These are phyloP conservation scores for Choristoneura rosaceana DNA, from an alignment of 2,888 invertebrate species.

Conservation along the genomic window DNA sequence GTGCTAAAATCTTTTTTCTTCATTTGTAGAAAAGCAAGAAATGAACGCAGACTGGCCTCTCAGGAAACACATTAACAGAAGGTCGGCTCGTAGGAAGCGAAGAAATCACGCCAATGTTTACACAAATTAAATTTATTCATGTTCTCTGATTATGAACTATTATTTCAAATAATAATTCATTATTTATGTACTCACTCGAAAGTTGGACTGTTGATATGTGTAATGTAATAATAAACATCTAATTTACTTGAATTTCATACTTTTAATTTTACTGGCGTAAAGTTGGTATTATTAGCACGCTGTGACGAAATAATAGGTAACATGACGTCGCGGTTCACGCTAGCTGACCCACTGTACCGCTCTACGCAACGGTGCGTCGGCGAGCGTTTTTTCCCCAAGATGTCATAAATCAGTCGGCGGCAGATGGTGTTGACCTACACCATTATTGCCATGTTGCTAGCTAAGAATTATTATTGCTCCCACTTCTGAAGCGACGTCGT, in stretches of 20 bases:
- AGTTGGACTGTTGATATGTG: neutral
- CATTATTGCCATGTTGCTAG: conserved; percentile 78
- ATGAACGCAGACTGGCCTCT: conserved; percentile 53
- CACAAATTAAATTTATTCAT: neutral
- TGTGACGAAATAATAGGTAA: neutral
- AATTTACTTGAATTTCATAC: neutral
- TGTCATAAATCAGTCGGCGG: conserved; percentile 79
- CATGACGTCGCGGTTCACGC: neutral
- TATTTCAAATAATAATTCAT: neutral
- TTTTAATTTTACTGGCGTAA: neutral
- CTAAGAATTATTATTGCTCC: conserved; percentile 75
- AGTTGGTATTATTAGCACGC: neutral
- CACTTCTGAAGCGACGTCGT: conserved; percentile 56
- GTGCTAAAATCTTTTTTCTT: conserved; percentile 70
- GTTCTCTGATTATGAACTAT: neutral
- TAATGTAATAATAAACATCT: neutral
- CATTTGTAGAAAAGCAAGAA: conserved; percentile 67
- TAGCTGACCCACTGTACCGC: conserved; percentile 26
- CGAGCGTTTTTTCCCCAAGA: conserved; percentile 70
- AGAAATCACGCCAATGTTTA: neutral
- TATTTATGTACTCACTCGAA: neutral
- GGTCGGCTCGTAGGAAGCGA: neutral
- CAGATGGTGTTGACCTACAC: conserved; percentile 81
- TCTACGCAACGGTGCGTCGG: conserved; percentile 52
- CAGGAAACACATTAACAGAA: conserved; percentile 34